Evolutionary conservation across 2,113 vertebrate species (phyloP).

Genomic region (Mellivora capensis): DNA sequence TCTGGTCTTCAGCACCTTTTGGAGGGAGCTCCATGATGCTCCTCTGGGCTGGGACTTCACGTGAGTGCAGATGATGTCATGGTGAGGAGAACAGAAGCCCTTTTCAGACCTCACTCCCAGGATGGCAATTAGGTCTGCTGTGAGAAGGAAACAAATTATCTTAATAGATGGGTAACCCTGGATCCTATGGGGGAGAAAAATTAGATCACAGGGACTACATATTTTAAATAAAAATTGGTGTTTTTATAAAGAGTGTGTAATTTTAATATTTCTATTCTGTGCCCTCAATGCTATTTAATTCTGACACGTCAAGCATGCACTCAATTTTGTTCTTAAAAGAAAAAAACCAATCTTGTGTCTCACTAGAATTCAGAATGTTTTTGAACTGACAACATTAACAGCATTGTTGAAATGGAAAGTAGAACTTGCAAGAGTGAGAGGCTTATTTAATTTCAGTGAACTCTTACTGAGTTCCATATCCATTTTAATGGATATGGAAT

Average conservation of each 20-base stretch:
- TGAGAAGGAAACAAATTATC: background rate
- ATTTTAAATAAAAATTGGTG: background rate
- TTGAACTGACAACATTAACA: background rate
- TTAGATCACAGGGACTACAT: background rate
- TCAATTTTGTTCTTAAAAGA: background rate
- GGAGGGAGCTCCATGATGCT: background rate
- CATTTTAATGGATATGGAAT: background rate
- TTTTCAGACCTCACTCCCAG: background rate
- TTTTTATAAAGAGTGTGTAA: background rate
- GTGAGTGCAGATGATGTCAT: accelerated
- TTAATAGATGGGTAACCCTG: background rate
- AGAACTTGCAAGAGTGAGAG: background rate
- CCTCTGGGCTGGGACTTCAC: background rate
- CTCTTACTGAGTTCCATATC: background rate
- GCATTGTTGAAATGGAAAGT: background rate
- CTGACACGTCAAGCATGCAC: background rate
- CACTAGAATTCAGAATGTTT: background rate
- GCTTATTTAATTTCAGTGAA: background rate
- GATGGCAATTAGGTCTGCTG: background rate
- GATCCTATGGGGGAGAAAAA: background rate
- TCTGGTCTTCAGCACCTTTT: background rate
- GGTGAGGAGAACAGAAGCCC: background rate
- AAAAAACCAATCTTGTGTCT: background rate
- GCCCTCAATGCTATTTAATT: background rate
- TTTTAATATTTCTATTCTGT: background rate